Conservation (phyloP, 2,888 invertebrate genomes). For the Salticus scenicus region DNA sequence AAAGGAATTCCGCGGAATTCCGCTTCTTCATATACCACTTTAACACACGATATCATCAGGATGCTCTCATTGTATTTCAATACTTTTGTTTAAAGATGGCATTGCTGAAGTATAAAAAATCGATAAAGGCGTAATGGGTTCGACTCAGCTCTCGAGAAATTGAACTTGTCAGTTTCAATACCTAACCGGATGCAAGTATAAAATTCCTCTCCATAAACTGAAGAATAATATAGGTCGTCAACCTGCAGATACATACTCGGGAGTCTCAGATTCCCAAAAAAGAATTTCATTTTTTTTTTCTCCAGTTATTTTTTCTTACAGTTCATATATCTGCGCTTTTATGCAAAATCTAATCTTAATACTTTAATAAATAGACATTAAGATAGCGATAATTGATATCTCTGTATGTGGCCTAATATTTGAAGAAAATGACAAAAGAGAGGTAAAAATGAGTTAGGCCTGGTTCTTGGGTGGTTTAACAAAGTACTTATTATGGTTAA, state of each 20-base stretch:
- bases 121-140: background rate
- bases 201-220: background rate
- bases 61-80: background rate
- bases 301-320: background rate
- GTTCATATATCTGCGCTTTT: constrained; percentile 4
- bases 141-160: background rate
- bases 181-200: background rate
- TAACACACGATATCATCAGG: background rate
- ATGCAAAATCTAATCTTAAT: background rate
- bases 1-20: too few species aligned
- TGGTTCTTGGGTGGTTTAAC: too few species aligned
- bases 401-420: background rate
- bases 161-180: constrained; percentile 14
- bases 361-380: background rate
- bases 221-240: background rate
- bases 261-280: constrained; percentile 5
- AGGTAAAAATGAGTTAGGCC: too few species aligned
- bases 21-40: too few species aligned
- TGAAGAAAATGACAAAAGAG: background rate
- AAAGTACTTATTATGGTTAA: too few species aligned
- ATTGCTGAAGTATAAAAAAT: background rate
- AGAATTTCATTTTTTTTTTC: background rate
- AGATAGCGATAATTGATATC: constrained; percentile 9
- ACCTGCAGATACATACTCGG: background rate
- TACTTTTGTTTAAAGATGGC: background rate